Evolutionary conservation across 2,113 vertebrate species (phyloP), one percentile per base, ranked within the genome.

Genomic region (Passer domesticus): DNA sequence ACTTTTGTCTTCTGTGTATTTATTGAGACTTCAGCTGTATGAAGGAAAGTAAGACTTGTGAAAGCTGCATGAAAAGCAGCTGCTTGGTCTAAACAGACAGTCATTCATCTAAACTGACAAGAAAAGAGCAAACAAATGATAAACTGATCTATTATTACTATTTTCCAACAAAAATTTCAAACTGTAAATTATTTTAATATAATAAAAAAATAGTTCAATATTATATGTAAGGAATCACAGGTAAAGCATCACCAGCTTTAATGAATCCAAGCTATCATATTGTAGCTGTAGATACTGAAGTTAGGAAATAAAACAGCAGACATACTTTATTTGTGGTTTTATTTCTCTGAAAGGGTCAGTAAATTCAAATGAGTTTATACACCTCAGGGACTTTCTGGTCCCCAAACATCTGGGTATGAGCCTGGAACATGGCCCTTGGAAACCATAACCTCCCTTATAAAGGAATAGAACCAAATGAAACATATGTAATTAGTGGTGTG

Each of bases 351-450:
- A 94, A 87, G 74, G 44, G 70, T 87, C 52, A 28, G 44, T 94
- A 81, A 80, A 93, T 88, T 88, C 62, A 49, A 56, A 85, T 77
- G 68, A 60, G 37, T 67, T 93, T 82, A 8, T 59, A 52, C 28
- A 72, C 69, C 90, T 93, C 60, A 30, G 90, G 63, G 90, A 53
- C 64, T n/a, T 75, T 41, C 22, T 86, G 41, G 68, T 94, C 96
- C 41, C 90, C 56, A 41, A 96, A 90, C 92, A 96, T 92, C 90
- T 96, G 92, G 76, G 11, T 81, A 59, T 86, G 66, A 72, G 68
- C 30, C 60, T 93, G 72, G 55, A 93, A 89, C 43, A 43, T 49
- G 72, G 44, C 90, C 60, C 75, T 88, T 86, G 85, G n/a, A 90
- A 95, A 88, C 41, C 75, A 46, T 68, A 88, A 72, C 56, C 23